Evolutionary conservation across 1,140 invertebrate species (phyloP), one percentile per base, ranked within the genome.

Genomic region (Papilio dardanus): DNA sequence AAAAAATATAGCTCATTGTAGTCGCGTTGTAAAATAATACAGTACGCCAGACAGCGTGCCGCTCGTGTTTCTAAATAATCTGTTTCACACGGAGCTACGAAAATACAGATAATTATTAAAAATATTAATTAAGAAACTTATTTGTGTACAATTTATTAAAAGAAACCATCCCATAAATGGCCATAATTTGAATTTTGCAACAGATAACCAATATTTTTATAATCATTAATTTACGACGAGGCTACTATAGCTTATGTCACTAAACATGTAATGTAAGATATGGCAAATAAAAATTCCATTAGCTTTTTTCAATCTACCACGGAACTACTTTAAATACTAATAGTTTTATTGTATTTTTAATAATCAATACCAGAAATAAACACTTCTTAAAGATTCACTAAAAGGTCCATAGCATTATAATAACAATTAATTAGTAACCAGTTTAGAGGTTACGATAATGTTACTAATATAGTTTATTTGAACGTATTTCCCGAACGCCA

Each of bases 11-110:
- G 62, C 77, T 74, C 74, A 85, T 81, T 85, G 82, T 83, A 76
- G 66, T 68, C 66, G 75, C 58, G 24, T 42, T 42, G 66, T 75
- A 67, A 73, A 83, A 85, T 83, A 83, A 82, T 58, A 81, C 76
- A 74, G 77, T 83, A 76, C 74, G 74, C 77, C 83, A 91, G 89
- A 91, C 89, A 85, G 88, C 86, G 82, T 89, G 89, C 84, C 89
- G 86, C 87, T 82, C 24, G 75, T 67, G 76, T 81, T 86, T 80
- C 58, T 75, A 76, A 76, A 71, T 81, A 83, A 86, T 81, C 77
- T 80, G 77, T 54, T 58, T 30, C 30, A 80, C 84, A 76, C 37
- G 30, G 80, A 89, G 81, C 76, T 83, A 85, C 75, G 79, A 87
- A 88, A 58, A 1, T 31, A 54, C 16, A n/a, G 4, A 19, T 16